A percentile compares a stretch with the other conserved stretches of the same genome.
Conservation (phyloP, 1,140 invertebrate species). For the Drosophila ercepeae region DNA sequence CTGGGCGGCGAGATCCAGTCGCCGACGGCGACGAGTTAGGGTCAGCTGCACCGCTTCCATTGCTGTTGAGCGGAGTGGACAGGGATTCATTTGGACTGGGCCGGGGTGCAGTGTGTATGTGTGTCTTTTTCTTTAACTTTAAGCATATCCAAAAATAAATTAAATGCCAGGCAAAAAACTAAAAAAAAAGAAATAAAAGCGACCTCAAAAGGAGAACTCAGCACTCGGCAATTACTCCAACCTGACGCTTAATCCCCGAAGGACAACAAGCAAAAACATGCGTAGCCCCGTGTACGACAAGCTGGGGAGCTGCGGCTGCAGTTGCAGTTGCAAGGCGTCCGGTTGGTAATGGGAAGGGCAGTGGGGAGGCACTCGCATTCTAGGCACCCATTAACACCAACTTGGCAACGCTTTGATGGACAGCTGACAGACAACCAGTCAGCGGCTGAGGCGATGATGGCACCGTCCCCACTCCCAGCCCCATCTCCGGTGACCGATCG, state of each 20-base stretch:
- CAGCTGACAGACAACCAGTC: slow-evolving; percentile 78
- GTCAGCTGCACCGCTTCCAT: slow-evolving; percentile 50
- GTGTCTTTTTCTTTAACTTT: slow-evolving; percentile 66
- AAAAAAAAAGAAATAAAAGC: slow-evolving; percentile 10
- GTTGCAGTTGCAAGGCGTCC: not conserved
- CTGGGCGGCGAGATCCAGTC: slow-evolving; percentile 89
- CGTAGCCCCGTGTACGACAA: slow-evolving; percentile 72
- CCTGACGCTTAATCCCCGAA: slow-evolving; percentile 77
- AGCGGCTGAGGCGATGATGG: slow-evolving; percentile 52
- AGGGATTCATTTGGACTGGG: slow-evolving; percentile 7
- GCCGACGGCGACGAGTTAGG: slow-evolving; percentile 73
- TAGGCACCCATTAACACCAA: slow-evolving; percentile 81
- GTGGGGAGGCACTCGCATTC: slow-evolving; percentile 61
- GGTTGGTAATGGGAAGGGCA: slow-evolving; percentile 14
- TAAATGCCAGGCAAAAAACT: slow-evolving; percentile 66
- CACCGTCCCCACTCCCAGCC: not conserved
- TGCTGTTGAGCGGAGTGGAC: slow-evolving; percentile 60
- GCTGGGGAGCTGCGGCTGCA: slow-evolving; percentile 16
- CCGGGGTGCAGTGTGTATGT: slow-evolving; percentile 27
- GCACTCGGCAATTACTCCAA: slow-evolving; percentile 72
- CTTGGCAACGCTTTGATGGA: slow-evolving; percentile 78
- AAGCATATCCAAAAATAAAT: slow-evolving; percentile 82
- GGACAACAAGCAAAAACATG: slow-evolving; percentile 80
- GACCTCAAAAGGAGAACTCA: slow-evolving; percentile 21
- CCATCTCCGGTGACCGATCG: not conserved